A percentile compares a stretch with the other conserved stretches of the same genome.
Evolutionary conservation across 1,140 invertebrate genomes (phyloP).

Genomic region (Contarinia nasturtii): DNA sequence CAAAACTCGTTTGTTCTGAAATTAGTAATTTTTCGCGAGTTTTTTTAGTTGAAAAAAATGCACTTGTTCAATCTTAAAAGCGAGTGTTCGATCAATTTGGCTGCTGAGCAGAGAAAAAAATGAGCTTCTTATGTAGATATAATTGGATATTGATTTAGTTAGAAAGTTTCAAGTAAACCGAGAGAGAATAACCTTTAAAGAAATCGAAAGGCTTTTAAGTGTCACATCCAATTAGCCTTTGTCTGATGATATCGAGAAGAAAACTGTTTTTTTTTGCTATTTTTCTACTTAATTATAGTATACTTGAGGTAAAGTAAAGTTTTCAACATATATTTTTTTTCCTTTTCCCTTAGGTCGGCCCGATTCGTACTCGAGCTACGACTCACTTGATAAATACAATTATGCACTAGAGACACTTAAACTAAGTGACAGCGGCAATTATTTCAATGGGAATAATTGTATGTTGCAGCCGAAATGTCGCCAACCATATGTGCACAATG

Average conservation of each 20-base stretch:
- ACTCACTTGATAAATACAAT: conserved; percentile 6
- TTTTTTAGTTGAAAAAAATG: too few species aligned
- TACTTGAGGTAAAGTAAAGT: too few species aligned
- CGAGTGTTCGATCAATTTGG: too few species aligned
- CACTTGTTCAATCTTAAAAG: too few species aligned
- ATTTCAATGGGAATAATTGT: background rate
- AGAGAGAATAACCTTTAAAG: background rate
- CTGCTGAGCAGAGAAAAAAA: background rate
- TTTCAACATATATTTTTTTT: background rate
- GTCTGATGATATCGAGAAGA: too few species aligned
- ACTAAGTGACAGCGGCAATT: conserved; percentile 1
- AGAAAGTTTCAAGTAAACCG: background rate
- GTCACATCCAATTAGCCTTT: too few species aligned
- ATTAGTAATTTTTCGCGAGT: too few species aligned
- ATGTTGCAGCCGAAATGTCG: background rate
- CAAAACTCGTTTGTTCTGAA: too few species aligned
- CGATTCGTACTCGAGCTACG: conserved; percentile 3
- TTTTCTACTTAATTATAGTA: too few species aligned
- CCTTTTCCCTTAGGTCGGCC: background rate
- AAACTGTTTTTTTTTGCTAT: background rate
- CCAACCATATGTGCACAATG: too few species aligned
- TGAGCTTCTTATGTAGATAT: background rate
- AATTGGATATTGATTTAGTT: too few species aligned
- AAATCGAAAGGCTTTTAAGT: too few species aligned
- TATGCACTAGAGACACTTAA: conserved; percentile 2